These are phyloP conservation scores for human (Homo sapiens) DNA, from an alignment of 2,113 vertebrate species.

Conservation along the genomic window GRCh38 chr1:225297501-225298000, in stretches of 20 bases:
- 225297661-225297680: neutral
- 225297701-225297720: neutral
- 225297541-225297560: neutral
- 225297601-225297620: neutral
- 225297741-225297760: neutral
- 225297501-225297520: neutral
- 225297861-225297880: neutral
- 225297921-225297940: too few species aligned
- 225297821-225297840: neutral
- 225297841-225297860: neutral
- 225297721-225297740: neutral
- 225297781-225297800: neutral
- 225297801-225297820: neutral
- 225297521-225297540: neutral
- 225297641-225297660: neutral
- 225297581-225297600: neutral
- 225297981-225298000: neutral
- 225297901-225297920: too few species aligned
- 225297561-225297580: neutral
- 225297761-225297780: neutral
- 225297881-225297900: neutral
- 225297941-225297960: too few species aligned
- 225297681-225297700: neutral
- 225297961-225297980: neutral
- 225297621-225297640: neutral